A percentile compares a stretch with the other conserved stretches of the same genome.
phyloP scores from a whole-genome alignment of 92 coral and sea anemone species.

The Isaurus tuberculatus region DNA sequence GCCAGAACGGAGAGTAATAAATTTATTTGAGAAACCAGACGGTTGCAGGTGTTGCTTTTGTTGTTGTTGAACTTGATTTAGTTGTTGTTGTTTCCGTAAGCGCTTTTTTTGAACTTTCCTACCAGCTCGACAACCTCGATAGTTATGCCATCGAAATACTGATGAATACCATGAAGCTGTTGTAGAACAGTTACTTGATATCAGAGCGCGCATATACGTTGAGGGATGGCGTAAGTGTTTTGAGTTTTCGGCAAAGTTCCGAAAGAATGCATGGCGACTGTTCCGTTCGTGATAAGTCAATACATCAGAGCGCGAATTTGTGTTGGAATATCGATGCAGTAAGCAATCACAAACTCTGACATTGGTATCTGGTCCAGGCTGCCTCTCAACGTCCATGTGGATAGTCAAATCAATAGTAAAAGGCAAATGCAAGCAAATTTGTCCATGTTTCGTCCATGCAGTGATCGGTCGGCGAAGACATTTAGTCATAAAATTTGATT shows the following conservation, averaged over 20 bases:
- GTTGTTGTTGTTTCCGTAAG: constrained; percentile 41
- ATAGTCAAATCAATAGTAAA: constrained; percentile 47
- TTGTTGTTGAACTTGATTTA: constrained; percentile 40
- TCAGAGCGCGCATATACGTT: constrained; percentile 10
- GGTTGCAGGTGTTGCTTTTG: constrained; percentile 36
- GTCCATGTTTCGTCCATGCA: constrained; percentile 54
- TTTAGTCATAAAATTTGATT: constrained; percentile 34
- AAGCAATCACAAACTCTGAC: constrained; percentile 30
- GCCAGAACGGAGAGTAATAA: constrained; percentile 33
- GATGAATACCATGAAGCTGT: constrained; percentile 34
- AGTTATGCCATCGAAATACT: constrained; percentile 37
- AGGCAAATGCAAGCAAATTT: constrained; percentile 42
- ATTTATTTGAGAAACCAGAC: constrained; percentile 29
- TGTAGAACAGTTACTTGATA: constrained; percentile 11
- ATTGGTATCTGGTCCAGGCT: constrained; percentile 51
- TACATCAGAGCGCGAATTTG: constrained; percentile 31
- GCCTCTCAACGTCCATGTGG: constrained; percentile 50
- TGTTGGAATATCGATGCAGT: constrained; percentile 39
- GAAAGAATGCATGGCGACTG: constrained; percentile 22
- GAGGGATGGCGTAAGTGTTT: constrained; percentile 19
- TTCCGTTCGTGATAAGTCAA: constrained; percentile 33
- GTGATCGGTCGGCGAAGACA: constrained; percentile 55
- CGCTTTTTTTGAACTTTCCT: constrained; percentile 42
- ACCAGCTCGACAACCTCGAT: constrained; percentile 47
- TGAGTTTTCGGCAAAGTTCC: constrained; percentile 34